Conservation (phyloP, 2,888 invertebrate genomes). For the Ligdia adustata region DNA sequence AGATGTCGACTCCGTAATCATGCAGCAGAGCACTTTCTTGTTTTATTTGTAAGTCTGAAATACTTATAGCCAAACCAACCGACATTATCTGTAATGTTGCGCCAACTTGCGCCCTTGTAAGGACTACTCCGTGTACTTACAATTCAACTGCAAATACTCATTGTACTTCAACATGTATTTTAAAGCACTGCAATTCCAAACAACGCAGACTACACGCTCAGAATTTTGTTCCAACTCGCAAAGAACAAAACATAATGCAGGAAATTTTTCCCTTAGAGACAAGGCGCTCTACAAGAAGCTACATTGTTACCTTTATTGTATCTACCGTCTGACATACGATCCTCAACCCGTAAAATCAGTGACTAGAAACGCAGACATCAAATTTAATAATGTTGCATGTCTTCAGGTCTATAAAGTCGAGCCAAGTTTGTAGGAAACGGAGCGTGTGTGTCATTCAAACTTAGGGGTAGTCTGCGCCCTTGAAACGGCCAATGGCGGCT, state of each 20-base stretch:
- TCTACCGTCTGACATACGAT: conserved; percentile 10
- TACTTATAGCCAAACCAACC: no score
- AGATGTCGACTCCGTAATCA: no score
- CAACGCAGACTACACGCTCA: neutral
- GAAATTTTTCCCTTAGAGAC: conserved; percentile 1
- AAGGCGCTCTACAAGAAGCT: conserved; percentile 9
- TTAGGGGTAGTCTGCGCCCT: conserved; percentile 48
- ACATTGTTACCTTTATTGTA: conserved; percentile 19
- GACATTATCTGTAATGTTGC: conserved; percentile 46
- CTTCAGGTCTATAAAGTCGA: conserved; percentile 26
- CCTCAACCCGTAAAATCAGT: conserved; percentile 23
- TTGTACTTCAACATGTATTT: conserved; percentile 30
- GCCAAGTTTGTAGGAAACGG: conserved; percentile 35
- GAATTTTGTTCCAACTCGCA: neutral
- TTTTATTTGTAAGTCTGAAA: no score
- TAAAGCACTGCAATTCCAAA: conserved; percentile 23
- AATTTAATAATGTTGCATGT: conserved; percentile 32
- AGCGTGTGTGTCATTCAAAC: conserved; percentile 45
- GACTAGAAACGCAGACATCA: conserved; percentile 28
- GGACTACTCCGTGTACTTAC: no score
- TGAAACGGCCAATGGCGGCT: conserved; percentile 45
- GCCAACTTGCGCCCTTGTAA: no score
- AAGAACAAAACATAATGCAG: conserved; percentile 1
- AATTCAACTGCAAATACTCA: no score
- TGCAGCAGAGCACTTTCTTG: no score